Base-by-base conservation (phyloP, 2,888 invertebrate species). In the Cactoblastis cactorum region DNA sequence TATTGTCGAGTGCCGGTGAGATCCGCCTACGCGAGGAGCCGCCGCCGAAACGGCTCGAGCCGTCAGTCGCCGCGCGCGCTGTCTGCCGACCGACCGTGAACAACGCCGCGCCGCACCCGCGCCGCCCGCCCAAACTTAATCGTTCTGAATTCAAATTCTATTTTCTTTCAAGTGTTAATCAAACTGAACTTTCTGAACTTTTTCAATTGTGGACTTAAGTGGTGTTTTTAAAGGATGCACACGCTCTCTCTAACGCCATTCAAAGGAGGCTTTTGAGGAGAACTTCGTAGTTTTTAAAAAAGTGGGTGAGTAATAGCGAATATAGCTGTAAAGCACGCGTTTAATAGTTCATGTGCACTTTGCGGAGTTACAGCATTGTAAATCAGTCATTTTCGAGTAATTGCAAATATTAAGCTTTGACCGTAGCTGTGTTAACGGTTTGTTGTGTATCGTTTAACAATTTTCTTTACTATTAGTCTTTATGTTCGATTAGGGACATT, bases 231-330 rank as follows among this genome's bases (percentile, higher is more conserved):
- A 63, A 70, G 64, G 65, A 74, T 78, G 69, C 59, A 64, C 54
- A 56, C n/a, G 19, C 17, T 34, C 52, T 55, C 53, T 38, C 51
- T 50, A 19, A 55, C 53, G 34, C 51, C 52, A 46, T 59, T 51
- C 54, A 50, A 48, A 53, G 59, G 58, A 63, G 45, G 56, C 62
- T 63, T 63, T 66, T 45, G 50, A 41, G 28, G 48, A 22, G 22
- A 50, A 28, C 59, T 62, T 56, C 61, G 53, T 49, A 58, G 71
- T 67, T 70, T 73, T n/a, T 66, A 69, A 80, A 81, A 83, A 84
- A 83, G 82, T 82, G 82, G 85, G 85, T 85, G 68, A 83, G 85
- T 83, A 74, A 62, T 67, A 63, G 51, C 56, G 54, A 54, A 67
- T 66, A 53, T 66, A 53, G 56, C 41, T 18, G 22, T 52, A 49